Base-by-base conservation (phyloP, 2,113 vertebrate genomes). In the Hepsetus odoe region DNA sequence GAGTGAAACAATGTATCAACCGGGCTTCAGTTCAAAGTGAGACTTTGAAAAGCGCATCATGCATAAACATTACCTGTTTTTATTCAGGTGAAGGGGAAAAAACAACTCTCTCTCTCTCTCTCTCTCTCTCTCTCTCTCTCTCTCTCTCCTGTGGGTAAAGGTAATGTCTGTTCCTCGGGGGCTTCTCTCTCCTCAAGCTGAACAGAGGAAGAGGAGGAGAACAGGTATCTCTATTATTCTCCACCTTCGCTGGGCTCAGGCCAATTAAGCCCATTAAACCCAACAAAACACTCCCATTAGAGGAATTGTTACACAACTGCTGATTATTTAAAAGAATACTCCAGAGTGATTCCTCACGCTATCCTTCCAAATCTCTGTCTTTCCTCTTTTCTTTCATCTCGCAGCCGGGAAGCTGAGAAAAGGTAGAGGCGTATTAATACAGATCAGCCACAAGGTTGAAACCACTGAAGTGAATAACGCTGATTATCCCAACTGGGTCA, bases 251-350 rank as follows among this genome's bases (percentile, higher is more conserved):
- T 90, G 87, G 85, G 88, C 84, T 90, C 83, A 66, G 67, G 87
- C 90, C 90, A 92, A 94, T 94, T 94, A 93, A 85, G 84, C 87
- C 87, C 82, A 91, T 92, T 92, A 92, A 89, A 85, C 89, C 88
- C 85, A 93, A 92, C 92, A 92, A 91, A 94, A 92, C 88, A 87
- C 89, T 84, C 84, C 87, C 88, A 87, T 92, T 92, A 92, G 90
- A 90, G 89, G 90, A 92, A 92, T 92, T 90, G 91, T 90, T 92
- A 85, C 85, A 73, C 68, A 65, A 51, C 80, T 74, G 65, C 71
- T 18, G 72, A 73, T 73, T 53, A 69, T 76, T 76, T 76, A 62
- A 51, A 46, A 68, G 73, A 72, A 85, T 62, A 74, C 77, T 85
- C 83, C 14, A 24, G 69, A 85, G 80, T 80, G 55, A 72, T 79